phyloP scores from a whole-genome alignment of 2,797 vertebrate species.

The Novumbra hubbsi region DNA sequence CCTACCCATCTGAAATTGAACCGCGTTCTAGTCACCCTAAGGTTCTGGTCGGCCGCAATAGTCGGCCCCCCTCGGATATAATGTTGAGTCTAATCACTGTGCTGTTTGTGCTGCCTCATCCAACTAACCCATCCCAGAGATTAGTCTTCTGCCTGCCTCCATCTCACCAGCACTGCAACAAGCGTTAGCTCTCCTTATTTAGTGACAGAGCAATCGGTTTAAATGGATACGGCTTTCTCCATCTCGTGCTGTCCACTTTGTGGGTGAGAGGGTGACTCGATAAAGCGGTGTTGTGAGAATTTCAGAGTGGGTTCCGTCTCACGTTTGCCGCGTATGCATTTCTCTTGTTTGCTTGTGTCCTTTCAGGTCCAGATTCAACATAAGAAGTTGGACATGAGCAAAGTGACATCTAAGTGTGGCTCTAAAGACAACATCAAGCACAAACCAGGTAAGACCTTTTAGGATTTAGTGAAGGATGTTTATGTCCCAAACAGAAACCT shows the following conservation, averaged over 20 bases:
- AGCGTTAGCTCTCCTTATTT: neutral
- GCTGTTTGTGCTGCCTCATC: neutral
- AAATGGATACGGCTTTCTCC: neutral
- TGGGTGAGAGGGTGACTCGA: neutral
- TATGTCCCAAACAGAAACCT: neutral
- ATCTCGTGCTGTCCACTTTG: neutral
- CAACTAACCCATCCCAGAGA: neutral
- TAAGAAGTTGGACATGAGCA: constrained; percentile 92
- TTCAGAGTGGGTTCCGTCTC: constrained; percentile 1
- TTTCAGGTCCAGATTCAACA: constrained; percentile 90
- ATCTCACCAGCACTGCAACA: neutral
- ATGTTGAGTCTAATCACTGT: neutral
- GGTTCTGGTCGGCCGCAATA: neutral
- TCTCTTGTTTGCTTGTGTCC: constrained; percentile 10
- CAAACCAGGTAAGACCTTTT: constrained; percentile 82
- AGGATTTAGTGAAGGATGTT: neutral
- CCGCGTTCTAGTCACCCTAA: neutral
- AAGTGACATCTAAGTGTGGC: constrained; percentile 92
- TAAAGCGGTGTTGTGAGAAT: constrained; percentile 3
- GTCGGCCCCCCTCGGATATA: neutral
- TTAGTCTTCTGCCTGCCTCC: neutral
- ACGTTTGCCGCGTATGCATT: neutral
- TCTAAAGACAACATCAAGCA: constrained; percentile 93
- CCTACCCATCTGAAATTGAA: neutral
- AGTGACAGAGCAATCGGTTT: neutral